phyloP scores from a whole-genome alignment of 2,797 vertebrate species.

The Phyllotis vaccarum region DNA sequence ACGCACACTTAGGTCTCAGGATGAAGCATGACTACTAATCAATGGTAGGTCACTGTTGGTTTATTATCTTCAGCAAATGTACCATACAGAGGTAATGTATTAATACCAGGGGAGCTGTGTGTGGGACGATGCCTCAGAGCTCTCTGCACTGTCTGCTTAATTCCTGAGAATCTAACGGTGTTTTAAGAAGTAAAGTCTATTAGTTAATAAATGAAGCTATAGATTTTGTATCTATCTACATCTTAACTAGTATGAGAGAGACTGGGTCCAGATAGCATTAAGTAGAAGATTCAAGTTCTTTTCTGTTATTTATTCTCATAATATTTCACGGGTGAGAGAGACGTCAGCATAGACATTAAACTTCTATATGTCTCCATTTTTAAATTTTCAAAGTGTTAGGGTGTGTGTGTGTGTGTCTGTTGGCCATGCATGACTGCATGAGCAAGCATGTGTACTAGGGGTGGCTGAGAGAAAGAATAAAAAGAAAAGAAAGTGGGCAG shows the following conservation, averaged over 20 bases:
- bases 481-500: too few species aligned
- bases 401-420: neutral
- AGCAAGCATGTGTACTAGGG: neutral
- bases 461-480: too few species aligned
- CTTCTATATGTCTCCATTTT: neutral
- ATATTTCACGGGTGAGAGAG: neutral
- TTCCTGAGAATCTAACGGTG: constrained; percentile 4
- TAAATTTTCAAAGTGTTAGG: neutral
- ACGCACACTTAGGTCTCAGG: neutral
- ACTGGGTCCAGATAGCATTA: neutral
- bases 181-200: constrained; percentile 14
- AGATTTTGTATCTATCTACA: neutral
- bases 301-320: neutral
- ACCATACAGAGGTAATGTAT: neutral
- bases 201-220: neutral
- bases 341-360: neutral
- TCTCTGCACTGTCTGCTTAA: neutral
- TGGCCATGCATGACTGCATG: neutral
- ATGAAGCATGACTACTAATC: neutral
- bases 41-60: neutral
- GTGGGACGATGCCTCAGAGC: neutral
- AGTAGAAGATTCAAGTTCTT: neutral
- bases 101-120: neutral
- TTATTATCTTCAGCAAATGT: constrained; percentile 8
- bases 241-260: neutral